Conservation (phyloP, 2,113 vertebrate species). For the Sclerurus mexicanus region DNA sequence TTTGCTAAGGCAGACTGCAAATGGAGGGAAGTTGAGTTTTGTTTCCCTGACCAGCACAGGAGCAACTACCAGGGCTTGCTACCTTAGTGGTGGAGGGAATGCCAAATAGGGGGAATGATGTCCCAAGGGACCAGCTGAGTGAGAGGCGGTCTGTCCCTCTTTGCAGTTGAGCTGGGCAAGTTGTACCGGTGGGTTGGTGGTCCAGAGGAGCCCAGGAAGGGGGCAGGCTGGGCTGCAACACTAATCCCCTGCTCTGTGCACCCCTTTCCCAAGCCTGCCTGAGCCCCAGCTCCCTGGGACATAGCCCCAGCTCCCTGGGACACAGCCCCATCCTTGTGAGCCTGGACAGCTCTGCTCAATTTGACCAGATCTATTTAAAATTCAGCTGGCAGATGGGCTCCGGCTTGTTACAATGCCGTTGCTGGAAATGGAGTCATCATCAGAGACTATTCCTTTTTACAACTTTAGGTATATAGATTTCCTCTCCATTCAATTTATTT, state of each 20-base stretch:
- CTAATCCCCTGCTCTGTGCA: fast-evolving
- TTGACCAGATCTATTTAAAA: slow-evolving; percentile 55
- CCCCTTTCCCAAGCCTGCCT: not conserved
- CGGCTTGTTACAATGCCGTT: not conserved
- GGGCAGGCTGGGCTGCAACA: not conserved
- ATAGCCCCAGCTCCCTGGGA: not conserved
- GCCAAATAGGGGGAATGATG: fast-evolving
- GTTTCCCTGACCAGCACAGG: not conserved
- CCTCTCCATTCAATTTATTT: slow-evolving; percentile 63
- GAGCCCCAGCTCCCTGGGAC: not conserved
- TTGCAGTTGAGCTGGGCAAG: not conserved
- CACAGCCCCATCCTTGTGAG: not conserved
- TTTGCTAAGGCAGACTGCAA: not conserved
- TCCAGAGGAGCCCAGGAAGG: not conserved
- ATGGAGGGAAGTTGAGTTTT: not conserved
- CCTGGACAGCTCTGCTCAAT: not conserved
- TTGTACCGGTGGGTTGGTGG: fast-evolving
- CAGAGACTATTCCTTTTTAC: slow-evolving; percentile 54
- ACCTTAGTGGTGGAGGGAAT: not conserved
- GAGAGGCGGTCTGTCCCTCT: not conserved
- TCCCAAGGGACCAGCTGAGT: not conserved
- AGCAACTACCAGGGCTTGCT: not conserved
- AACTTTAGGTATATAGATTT: slow-evolving; percentile 62
- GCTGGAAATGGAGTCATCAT: slow-evolving; percentile 63
- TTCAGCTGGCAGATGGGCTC: slow-evolving; percentile 31